Evolutionary conservation across 23 tunicate species (phyloP).

Genomic region (Styela clava): DNA sequence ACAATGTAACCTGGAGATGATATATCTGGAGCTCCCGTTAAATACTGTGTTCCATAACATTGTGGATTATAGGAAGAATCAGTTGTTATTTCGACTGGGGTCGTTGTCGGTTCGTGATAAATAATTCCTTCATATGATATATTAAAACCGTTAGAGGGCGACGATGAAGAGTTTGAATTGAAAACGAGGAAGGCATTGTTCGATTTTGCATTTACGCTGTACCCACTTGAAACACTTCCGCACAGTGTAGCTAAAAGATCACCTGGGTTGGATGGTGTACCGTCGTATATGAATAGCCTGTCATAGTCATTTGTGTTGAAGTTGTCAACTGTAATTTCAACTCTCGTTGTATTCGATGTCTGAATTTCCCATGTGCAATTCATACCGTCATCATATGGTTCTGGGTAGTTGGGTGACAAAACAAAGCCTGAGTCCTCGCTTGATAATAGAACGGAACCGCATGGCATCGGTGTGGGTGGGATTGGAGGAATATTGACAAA

Average conservation of each 20-base stretch:
- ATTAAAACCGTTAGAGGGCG: neutral
- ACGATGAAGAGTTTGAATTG: neutral
- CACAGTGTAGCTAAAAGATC: neutral
- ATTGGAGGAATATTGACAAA: neutral
- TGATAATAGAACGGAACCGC: neutral
- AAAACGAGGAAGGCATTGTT: conserved; percentile 12
- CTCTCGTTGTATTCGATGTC: neutral
- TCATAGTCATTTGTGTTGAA: conserved; percentile 1
- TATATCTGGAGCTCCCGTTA: neutral
- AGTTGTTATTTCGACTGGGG: neutral
- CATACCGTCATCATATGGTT: neutral
- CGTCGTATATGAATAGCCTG: neutral
- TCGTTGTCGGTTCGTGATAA: neutral
- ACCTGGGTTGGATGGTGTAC: conserved; percentile 2
- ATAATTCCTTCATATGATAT: neutral
- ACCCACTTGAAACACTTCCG: conserved; percentile 2
- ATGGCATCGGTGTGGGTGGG: neutral
- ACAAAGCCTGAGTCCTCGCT: neutral
- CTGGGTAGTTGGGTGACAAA: conserved; percentile 11
- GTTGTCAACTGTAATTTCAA: neutral
- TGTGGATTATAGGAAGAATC: neutral
- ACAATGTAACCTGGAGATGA: conserved; percentile 3
- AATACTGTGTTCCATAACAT: neutral
- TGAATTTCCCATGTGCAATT: neutral
- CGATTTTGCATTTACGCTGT: neutral